Base-by-base conservation (phyloP, 2,113 vertebrate genomes). In the Sarotherodon lohbergeri region DNA sequence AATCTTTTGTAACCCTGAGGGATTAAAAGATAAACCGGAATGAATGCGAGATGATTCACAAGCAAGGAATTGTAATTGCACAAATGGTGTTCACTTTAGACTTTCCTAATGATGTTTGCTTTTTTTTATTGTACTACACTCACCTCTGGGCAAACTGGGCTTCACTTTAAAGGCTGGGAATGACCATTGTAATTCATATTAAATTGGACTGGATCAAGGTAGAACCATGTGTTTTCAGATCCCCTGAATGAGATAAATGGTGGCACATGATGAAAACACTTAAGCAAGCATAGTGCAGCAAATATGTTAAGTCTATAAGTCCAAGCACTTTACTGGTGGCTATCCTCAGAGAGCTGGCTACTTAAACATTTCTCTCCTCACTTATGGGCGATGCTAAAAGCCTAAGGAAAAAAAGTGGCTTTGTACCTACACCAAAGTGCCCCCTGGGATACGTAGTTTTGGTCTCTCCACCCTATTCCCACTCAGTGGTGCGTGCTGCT, bases 381-480 rank as follows among this genome's bases (percentile, higher is more conserved):
- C 46, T 78, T 80, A 86, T 71, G 83, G 73, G 82, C 10, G 27
- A 92, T 56, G 9, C 84, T 92, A 90, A 91, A 93, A 90, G 86
- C 86, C 61, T 41, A 68, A 84, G 85, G 90, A 85, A 90, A 86
- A 84, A 85, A 89, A 87, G 84, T 84, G 86, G 71, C 68, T 91
- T 50, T 91, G 82, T 56, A 61, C 88, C 93, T 71, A 17, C 84
- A 88, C 82, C 89, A 86, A 78, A 88, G 87, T 52, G 68, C 80
- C 93, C 84, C 89, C 90, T 86, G 95, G 91, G 95, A 95, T 19
- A 68, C 2, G 86, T 71, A 79, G 91, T 92, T 91, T 85, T 22
- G 79, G 88, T 55, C 87, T 76, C 86, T 27, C 90, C 84, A 29
- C 86, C 85, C 84, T 50, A 19, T 81, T 86, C 84, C 91, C 84